A percentile compares a stretch with the other conserved stretches of the same genome.
Conservation (phyloP, 2,888 invertebrate genomes). For the Euclidia mi region DNA sequence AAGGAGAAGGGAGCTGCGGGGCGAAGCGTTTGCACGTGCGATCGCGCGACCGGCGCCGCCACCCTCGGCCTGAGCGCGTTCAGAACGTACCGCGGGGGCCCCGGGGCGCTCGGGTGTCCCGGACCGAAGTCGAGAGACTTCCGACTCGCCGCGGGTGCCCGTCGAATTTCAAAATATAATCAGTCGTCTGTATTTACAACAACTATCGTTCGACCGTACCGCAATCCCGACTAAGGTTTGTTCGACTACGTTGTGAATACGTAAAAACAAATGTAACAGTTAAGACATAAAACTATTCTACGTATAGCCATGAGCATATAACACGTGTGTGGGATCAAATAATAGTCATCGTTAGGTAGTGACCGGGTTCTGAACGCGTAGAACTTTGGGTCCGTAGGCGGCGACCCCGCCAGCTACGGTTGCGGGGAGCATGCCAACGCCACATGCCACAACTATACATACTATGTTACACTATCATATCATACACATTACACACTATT, state of each 20-base stretch:
- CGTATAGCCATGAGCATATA: conserved; percentile 42
- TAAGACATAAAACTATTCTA: conserved; percentile 44
- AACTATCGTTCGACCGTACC: conserved; percentile 51
- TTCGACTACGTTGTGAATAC: too few species aligned
- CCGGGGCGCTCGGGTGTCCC: conserved; percentile 13
- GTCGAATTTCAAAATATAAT: conserved; percentile 18
- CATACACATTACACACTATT: conserved; percentile 48
- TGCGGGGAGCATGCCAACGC: conserved; percentile 87
- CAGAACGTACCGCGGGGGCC: conserved; percentile 58
- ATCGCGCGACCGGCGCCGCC: conserved; percentile 70
- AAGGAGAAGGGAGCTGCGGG: conserved; percentile 89
- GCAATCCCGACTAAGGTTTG: conserved; percentile 54
- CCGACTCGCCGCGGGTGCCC: conserved; percentile 33
- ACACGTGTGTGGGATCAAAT: conserved; percentile 51
- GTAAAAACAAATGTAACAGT: conserved; percentile 38
- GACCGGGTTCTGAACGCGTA: conserved; percentile 75
- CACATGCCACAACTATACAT: conserved; percentile 82
- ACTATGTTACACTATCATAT: conserved; percentile 66
- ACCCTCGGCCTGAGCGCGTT: conserved; percentile 64
- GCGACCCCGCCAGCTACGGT: conserved; percentile 69
- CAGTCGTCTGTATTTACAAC: conserved; percentile 48
- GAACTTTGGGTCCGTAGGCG: conserved; percentile 67
- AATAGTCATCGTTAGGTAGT: conserved; percentile 47
- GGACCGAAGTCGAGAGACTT: not conserved
- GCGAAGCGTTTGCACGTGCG: conserved; percentile 86